Evolutionary conservation across 2,797 vertebrate species (phyloP), one percentile per base, ranked within the genome.

Genomic region (Falco rusticolus): DNA sequence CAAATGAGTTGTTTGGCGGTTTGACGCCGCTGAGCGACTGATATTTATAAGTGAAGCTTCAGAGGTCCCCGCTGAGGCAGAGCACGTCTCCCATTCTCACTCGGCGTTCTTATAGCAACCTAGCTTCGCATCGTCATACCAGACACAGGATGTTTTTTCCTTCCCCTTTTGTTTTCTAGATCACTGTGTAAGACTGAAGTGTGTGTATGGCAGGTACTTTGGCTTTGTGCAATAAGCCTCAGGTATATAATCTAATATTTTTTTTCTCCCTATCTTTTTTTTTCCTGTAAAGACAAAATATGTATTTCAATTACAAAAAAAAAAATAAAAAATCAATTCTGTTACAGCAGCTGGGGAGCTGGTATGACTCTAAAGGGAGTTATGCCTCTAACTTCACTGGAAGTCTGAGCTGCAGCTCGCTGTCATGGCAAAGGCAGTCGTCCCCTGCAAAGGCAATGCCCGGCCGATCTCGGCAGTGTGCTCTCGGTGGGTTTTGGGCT

Each of bases 401-500:
- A 69, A 70, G 70, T 34, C 45, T 83, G 63, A 59, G 56, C 39
- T 82, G 81, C 47, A 61, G 33, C 54, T 84, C 1, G 0, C 22
- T 56, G 12, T 16, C 53, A 28, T 4, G 37, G 37, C 51, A 34
- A 54, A 83, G 18, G 22, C 0, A 0, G 6, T 31, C 15, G 4
- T 86, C 7, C 47, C 59, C 25, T 7, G 3, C 53, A 51, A 66
- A 71, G 50, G 20, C 37, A 56, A 2, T 12, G n/a, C 29, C 28
- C 5, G 0, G 13, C 70, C 2, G 0, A 2, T 50, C 26, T 31
- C 0, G 0, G 14, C 3, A 1, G 10, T 19, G 47, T 4, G 33
- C 16, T 76, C 17, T 25, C 8, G 5, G 3, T 2, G n/a, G 14
- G 13, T 50, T 92, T 87, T 54, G 41, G 21, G 47, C 29, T 51